Base-by-base conservation (phyloP, 1,140 invertebrate species). In the Drosophila baimaii region DNA sequence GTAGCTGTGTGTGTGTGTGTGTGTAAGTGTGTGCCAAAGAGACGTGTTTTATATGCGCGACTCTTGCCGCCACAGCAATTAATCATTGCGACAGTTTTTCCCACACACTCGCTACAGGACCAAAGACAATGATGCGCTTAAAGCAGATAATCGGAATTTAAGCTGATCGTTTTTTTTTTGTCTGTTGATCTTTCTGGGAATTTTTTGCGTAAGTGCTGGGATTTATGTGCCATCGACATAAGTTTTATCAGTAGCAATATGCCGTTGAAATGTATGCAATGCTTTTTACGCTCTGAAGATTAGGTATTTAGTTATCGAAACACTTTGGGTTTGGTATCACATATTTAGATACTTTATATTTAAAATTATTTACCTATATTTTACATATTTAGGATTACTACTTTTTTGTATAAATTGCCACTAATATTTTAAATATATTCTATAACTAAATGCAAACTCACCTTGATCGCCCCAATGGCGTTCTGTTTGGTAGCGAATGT, bases 401-500 rank as follows among this genome's bases (percentile, higher is more conserved):
- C n/a, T n/a, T n/a, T n/a, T n/a, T n/a, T n/a, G n/a, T n/a, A n/a
- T n/a, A n/a, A n/a, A n/a, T n/a, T n/a, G n/a, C n/a, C n/a, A n/a
- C n/a, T n/a, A n/a, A n/a, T n/a, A n/a, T n/a, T n/a, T n/a, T n/a
- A n/a, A n/a, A n/a, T n/a, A n/a, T n/a, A n/a, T n/a, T n/a, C n/a
- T n/a, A n/a, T n/a, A n/a, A n/a, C n/a, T n/a, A n/a, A n/a, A n/a
- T n/a, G n/a, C n/a, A n/a, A 27, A 83, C 75, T 89, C 79, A 94
- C 94, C 93, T 99, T 99, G 92, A 99, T 99, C 76, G 98, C 98
- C 93, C 96, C 97, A 81, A 98, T 96, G 79, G 98, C 98, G 92
- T 96, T 97, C 93, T 98, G 97, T 94, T 99, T 98, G 81, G 96
- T 97, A 77, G 97, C 95, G 94, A 97, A 99, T 78, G 98, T 99